Evolutionary conservation across 2,797 vertebrate species (phyloP), one percentile per base, ranked within the genome.

Genomic region (Peromyscus aztecus): DNA sequence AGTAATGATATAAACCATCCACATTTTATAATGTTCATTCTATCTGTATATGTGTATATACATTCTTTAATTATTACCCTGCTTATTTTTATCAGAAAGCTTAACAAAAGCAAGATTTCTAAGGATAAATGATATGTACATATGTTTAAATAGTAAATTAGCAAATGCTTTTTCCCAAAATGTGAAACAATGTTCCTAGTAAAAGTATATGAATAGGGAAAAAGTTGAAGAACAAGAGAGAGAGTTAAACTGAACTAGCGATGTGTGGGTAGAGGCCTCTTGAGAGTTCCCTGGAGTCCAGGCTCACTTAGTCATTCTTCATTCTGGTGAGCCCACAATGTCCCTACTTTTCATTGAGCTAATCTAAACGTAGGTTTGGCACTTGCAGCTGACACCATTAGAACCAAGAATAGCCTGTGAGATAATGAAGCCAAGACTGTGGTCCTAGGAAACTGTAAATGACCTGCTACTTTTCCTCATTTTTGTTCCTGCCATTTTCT

Each of bases 401-500:
- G 73, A 69, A 71, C 14, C 19, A 93, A 49, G 34, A 96, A 83
- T 37, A 85, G 77, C 40, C 31, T 88, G 78, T 2, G 55, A 90
- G 4, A 23, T 86, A 57, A 69, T 31, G 40, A 91, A 49, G 49
- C 78, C 23, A 91, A 88, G 29, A 3, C 21, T 57, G 11, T 46
- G 52, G 57, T 65, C 67, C 2, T 16, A 69, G 49, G 34, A 93
- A 90, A 65, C 7, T 57, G 16, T 24, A 73, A 73, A 57, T 73
- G 14, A n/a, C 52, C 16, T 5, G 8, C 17, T 40, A 31, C 31
- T 31, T 55, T 80, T 75, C 52, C 37, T 87, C 29, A 88, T n/a
- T 78, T 96, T 80, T 94, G 59, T 37, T 90, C 43, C 34, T 84
- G 9, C 27, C n/a, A 65, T 46, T 83, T 78, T 75, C 34, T 43